Evolutionary conservation across 2,113 vertebrate species (phyloP), one percentile per base, ranked within the genome.

Genomic region (Alligator sinensis): DNA sequence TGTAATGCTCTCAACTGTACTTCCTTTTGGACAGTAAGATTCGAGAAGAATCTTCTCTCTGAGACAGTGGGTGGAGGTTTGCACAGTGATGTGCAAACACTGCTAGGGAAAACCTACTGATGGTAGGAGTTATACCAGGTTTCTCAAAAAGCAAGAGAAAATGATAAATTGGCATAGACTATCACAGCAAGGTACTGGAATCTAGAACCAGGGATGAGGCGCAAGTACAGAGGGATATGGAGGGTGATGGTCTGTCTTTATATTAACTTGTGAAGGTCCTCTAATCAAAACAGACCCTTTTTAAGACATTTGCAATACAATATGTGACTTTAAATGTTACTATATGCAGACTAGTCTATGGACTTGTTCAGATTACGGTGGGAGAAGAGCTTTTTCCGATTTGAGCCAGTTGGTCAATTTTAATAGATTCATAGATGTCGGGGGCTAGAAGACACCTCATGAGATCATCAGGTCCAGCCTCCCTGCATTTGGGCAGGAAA

Each of bases 201-300:
- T 9, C 17, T 10, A 18, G 28, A 4, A 22, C 16, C 30, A 22
- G 30, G 30, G 14, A 30, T 12, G 19, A 72, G 30, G 30, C 22
- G 6, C n/a, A n/a, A 70, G 19, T 22, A 72, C 19, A 19, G 3
- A 21, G 21, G 12, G 21, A 47, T 12, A 74, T 38, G 68, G 30
- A 17, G 19, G 68, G 21, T 47, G 47, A 47, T 47, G 47, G 47
- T 47, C 30, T 47, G 19, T 74, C 47, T 38, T 22, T 74, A 47
- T 24, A 22, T 47, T 15, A 47, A 15, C 2, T 1, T 5, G 30
- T n/a, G 13, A 1, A 1, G 8, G 1, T 72, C 21, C 28, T 60
- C 34, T 27, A 80, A 96, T 0, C 0, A 77, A 15, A 96, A 93
- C 83, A 86, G 92, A 90, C 95, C 96, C 94, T 79, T 18, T 82